Evolutionary conservation across 2,113 vertebrate species (phyloP), one percentile per base, ranked within the genome.

Genomic region (Melanotaenia duboulayi): DNA sequence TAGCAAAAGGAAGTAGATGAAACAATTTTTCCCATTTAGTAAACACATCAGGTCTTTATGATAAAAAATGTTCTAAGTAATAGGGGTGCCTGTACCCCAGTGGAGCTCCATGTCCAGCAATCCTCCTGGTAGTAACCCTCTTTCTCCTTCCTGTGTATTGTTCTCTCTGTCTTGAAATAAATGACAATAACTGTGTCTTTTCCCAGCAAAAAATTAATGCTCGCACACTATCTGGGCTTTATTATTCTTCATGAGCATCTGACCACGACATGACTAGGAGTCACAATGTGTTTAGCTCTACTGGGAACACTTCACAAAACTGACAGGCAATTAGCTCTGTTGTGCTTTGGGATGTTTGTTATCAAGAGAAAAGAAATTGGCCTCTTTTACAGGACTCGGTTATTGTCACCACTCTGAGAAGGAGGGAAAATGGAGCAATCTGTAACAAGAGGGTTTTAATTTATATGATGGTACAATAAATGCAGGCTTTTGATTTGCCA

Each of bases 251-350:
- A 57, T 62, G 57, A 58, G 63, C 58, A 54, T 79, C 69, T 72
- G 70, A 76, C 76, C 59, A 14, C 70, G 65, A 65, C 76, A 85
- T 74, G 67, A 87, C 62, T 61, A 59, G 52, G 87, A 83, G 71
- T 86, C 84, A 86, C 87, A 88, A 61, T 69, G 48, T 64, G 42
- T 82, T 84, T 73, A 74, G 71, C 65, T 85, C 78, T 69, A 68
- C 69, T 76, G 69, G 78, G 74, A 87, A 84, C 77, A 70, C 84
- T 82, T 86, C 76, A 82, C 65, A 76, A 81, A 79, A 75, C 23
- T 89, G 88, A 87, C 85, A 90, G 76, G 80, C 82, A 89, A 86
- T 92, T 91, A 92, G 76, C 83, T 90, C 70, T 66, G 72, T 86
- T 87, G 76, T 87, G 84, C 78, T 84, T 84, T 80, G 70, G 79